Evolutionary conservation across 2,888 invertebrate species (phyloP).

Genomic region (Iphiclides podalirius): DNA sequence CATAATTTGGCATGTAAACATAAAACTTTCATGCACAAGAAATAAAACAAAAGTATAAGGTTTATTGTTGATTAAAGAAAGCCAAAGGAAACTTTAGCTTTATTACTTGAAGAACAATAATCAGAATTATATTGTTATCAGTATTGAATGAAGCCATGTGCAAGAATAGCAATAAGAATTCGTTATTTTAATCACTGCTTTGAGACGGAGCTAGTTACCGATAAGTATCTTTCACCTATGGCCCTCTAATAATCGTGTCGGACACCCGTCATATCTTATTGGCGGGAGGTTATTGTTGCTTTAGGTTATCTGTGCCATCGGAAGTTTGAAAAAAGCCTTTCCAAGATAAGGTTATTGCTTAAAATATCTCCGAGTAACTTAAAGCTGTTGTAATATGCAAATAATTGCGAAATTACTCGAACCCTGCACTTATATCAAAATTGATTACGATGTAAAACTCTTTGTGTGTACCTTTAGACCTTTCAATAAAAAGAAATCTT

Average conservation of each 20-base stretch:
- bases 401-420: background rate
- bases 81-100: too few species aligned
- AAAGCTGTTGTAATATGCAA: background rate
- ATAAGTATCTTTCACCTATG: slow-evolving; percentile 69
- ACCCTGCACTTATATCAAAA: too few species aligned
- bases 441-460: too few species aligned
- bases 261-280: slow-evolving; percentile 50
- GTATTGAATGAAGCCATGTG: slow-evolving; percentile 5
- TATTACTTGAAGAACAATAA: slow-evolving; percentile 6
- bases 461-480: background rate
- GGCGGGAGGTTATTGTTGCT: slow-evolving; percentile 52
- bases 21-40: too few species aligned
- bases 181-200: slow-evolving; percentile 25
- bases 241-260: slow-evolving; percentile 66
- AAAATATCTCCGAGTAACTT: slow-evolving; percentile 3
- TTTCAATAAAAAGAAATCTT: background rate
- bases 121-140: slow-evolving; percentile 15
- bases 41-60: too few species aligned
- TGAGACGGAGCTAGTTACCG: slow-evolving; percentile 41
- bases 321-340: slow-evolving; percentile 9
- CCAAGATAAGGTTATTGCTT: slow-evolving; percentile 4
- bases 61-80: too few species aligned
- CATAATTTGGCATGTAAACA: too few species aligned
- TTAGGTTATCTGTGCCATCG: slow-evolving; percentile 45
- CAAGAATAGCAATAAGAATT: slow-evolving; percentile 20